These are phyloP conservation scores for Daboia siamensis DNA, from an alignment of 2,113 vertebrate genomes.

Conservation along the genomic window DNA sequence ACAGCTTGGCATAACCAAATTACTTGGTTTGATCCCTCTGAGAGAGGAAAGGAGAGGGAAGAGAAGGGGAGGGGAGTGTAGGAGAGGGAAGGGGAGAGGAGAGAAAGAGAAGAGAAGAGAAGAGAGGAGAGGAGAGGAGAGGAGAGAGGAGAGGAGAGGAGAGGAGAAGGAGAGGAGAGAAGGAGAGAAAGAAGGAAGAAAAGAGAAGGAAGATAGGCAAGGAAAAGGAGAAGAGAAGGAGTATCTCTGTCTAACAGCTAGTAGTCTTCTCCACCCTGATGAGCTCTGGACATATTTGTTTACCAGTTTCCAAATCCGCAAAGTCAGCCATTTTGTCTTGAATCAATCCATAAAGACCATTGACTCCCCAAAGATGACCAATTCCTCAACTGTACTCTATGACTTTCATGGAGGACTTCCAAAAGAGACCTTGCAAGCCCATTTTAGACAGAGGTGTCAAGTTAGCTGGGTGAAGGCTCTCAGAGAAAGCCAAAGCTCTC, in stretches of 20 bases:
- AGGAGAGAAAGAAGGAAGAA: background rate
- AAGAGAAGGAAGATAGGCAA: background rate
- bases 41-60: background rate
- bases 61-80: too few species aligned
- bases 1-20: background rate
- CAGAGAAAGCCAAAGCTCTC: background rate
- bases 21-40: background rate
- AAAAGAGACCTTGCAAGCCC: background rate
- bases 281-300: background rate
- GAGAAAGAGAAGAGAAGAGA: too few species aligned
- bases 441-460: background rate
- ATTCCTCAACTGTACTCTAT: background rate
- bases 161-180: fast-evolving
- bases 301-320: background rate
- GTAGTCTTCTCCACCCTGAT: background rate
- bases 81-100: too few species aligned
- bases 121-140: too few species aligned
- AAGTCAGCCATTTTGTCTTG: background rate
- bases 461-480: background rate
- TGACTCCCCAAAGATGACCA: background rate
- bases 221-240: background rate
- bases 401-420: background rate
- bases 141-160: too few species aligned
- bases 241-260: background rate
- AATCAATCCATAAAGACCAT: background rate